These are phyloP conservation scores for Chromobotia macracanthus DNA, from an alignment of 2,797 vertebrate species.

Conservation along the genomic window DNA sequence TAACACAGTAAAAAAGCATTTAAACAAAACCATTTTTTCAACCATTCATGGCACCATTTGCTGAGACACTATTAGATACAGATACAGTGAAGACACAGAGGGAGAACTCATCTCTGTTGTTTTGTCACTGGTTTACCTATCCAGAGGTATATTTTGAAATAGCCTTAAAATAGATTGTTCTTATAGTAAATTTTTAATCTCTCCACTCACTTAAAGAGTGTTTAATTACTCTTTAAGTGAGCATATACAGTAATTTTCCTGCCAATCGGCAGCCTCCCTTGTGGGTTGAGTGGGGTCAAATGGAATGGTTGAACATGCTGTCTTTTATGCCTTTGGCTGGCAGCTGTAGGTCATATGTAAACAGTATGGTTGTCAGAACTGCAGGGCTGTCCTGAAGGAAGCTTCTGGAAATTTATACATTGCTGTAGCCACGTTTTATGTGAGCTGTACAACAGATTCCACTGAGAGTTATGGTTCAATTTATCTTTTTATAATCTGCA, in stretches of 20 bases:
- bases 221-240: conserved; percentile 70
- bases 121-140: not conserved
- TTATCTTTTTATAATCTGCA: conserved; percentile 8
- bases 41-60: not conserved
- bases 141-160: conserved; percentile 23
- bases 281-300: conserved; percentile 24
- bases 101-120: not conserved
- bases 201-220: conserved; percentile 65
- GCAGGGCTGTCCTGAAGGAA: conserved; percentile 9
- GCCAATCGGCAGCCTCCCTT: conserved; percentile 62
- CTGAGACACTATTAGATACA: not conserved
- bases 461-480: conserved; percentile 30
- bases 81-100: not conserved
- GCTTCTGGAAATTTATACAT: conserved; percentile 15
- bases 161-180: conserved; percentile 40
- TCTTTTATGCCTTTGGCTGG: not conserved
- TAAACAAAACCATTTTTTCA: not conserved
- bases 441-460: conserved; percentile 6
- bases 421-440: conserved; percentile 10
- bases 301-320: conserved; percentile 23
- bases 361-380: not conserved
- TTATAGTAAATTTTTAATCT: conserved; percentile 68
- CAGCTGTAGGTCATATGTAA: conserved; percentile 23
- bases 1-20: too few species aligned
- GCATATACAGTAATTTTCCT: conserved; percentile 62